Evolutionary conservation across 2,888 invertebrate genomes (phyloP), one percentile per base, ranked within the genome.

Genomic region (Carabus problematicus): DNA sequence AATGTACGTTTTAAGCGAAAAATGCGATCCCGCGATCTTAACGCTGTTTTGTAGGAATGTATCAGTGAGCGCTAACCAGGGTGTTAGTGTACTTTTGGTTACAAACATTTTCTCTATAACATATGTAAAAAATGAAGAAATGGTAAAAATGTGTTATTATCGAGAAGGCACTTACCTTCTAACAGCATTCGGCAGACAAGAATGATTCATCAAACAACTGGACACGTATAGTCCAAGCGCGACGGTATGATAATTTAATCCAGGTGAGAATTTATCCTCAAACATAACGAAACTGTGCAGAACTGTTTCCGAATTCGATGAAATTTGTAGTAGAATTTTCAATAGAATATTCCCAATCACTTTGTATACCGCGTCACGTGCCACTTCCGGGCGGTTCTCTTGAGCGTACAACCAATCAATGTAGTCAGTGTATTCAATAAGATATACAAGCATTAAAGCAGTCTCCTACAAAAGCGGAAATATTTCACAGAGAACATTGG

Each of bases 301-400:
- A 3, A 54, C 16, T 3, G 8, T 11, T 12, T 12, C 18, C 3
- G 18, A 16, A 16, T 63, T 52, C 8, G 11, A 40, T 9, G 12
- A n/a, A 40, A 63, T 39, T 42, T 42, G 52, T 14, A 63, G 40
- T 16, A 63, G 16, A 40, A 52, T 52, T 56, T 64, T 64, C 11
- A 64, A 16, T 11, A 64, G 18, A 1, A 43, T 9, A 8, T 43
- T 56, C 11, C 64, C 64, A 29, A 64, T 29, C 18, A 64, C 19
- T 43, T 43, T 45, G n/a, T 19, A 43, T n/a, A 64, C 19, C 29
- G 54, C 29, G 11, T 64, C 64, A 19, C 12, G 40, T 18, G 29
- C n/a, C 9, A 54, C 64, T 56, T 64, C 55, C 3, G 64, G 64
- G 2, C 64, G 56, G 42, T 64, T 56, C 29, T 29, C 47, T 43